Conservation (phyloP, 2,797 vertebrate species). For the Chaenodraco wilsoni region DNA sequence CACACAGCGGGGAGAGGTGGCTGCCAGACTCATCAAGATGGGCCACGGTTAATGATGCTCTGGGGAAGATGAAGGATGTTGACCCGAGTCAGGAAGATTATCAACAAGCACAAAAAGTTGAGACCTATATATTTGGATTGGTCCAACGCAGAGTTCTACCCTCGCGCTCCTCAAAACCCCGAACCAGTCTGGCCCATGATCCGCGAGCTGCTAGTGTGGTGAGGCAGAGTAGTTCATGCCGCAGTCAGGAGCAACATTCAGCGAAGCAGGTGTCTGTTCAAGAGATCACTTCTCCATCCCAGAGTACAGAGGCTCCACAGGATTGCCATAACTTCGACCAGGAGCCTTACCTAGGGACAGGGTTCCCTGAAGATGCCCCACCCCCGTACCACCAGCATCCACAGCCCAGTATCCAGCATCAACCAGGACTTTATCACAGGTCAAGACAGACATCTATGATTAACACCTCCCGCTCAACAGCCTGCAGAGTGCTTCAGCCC, state of each 20-base stretch:
- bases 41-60: conserved; percentile 13
- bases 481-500: conserved; percentile 51
- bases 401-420: conserved; percentile 50
- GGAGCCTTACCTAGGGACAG: conserved; percentile 40
- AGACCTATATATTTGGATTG: conserved; percentile 87
- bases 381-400: conserved; percentile 48
- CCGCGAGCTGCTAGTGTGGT: conserved; percentile 62
- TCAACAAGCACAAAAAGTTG: conserved; percentile 74
- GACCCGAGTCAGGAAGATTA: conserved; percentile 63
- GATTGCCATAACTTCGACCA: conserved; percentile 44
- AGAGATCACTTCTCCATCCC: conserved; percentile 49
- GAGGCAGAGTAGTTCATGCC: conserved; percentile 83
- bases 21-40: conserved; percentile 42
- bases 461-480: conserved; percentile 51
- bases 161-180: conserved; percentile 81
- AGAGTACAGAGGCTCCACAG: conserved; percentile 62
- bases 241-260: conserved; percentile 74
- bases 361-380: conserved; percentile 39
- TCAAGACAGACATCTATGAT: conserved; percentile 47
- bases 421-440: conserved; percentile 53
- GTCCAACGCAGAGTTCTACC: conserved; percentile 83
- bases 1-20: conserved; percentile 48
- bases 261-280: conserved; percentile 41
- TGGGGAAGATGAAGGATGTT: conserved; percentile 30
- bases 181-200: conserved; percentile 82